These are phyloP conservation scores for Lemur catta DNA, from an alignment of 2,797 vertebrate species.

Conservation along the genomic window DNA sequence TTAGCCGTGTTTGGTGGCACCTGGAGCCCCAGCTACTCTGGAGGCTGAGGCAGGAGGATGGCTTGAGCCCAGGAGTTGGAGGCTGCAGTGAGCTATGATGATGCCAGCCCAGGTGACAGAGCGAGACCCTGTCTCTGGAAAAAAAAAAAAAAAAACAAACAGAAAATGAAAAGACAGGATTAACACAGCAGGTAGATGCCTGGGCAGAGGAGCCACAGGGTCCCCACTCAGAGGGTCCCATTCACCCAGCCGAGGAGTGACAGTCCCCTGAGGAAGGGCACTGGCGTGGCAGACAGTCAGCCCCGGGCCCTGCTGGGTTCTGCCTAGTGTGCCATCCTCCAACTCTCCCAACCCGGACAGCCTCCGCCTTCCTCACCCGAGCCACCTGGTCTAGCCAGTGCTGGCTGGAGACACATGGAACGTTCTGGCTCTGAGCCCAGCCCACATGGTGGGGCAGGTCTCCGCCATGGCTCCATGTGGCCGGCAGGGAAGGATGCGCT, in stretches of 20 bases:
- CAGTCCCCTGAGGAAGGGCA: neutral
- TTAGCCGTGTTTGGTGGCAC: neutral
- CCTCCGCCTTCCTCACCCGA: neutral
- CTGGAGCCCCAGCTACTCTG: neutral
- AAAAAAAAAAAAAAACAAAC: neutral
- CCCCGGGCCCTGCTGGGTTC: neutral
- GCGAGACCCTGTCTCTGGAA: neutral
- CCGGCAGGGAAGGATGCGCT: neutral
- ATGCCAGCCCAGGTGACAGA: neutral
- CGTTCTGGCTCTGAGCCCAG: neutral
- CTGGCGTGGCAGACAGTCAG: neutral
- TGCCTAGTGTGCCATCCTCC: fast-evolving
- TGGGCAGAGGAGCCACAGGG: neutral
- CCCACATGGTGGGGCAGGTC: neutral
- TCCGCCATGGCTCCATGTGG: neutral
- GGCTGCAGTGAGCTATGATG: neutral
- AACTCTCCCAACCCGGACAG: neutral
- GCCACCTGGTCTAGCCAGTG: neutral
- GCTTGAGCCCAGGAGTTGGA: neutral
- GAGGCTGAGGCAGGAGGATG: neutral
- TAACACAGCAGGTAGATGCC: neutral
- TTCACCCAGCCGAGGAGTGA: neutral
- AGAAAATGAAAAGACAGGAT: neutral
- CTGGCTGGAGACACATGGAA: neutral
- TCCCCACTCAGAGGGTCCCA: neutral